Conservation (phyloP, 2,113 vertebrate species). For the Puma concolor region DNA sequence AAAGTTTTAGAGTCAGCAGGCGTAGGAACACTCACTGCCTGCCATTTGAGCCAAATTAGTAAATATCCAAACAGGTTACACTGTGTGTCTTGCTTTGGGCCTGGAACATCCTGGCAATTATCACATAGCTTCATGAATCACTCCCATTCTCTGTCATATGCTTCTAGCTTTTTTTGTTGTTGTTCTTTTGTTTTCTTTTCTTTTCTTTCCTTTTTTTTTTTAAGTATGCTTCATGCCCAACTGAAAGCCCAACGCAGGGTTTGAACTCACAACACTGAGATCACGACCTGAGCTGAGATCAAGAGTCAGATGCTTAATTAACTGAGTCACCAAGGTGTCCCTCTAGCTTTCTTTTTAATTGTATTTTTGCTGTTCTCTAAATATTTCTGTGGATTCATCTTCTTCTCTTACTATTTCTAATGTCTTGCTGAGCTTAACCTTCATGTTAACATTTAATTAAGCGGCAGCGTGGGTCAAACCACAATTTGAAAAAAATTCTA, state of each 20-base stretch:
- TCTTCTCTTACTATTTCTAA: conserved; percentile 73
- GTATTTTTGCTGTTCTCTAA: conserved; percentile 56
- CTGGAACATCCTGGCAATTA: conserved; percentile 29
- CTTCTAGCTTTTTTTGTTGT: conserved; percentile 54
- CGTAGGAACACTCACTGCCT: background rate
- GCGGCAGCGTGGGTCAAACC: background rate
- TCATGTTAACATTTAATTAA: background rate
- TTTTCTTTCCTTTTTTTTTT: no score
- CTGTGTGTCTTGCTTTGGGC: background rate
- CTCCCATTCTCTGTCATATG: background rate
- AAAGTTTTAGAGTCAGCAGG: background rate
- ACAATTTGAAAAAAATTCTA: background rate
- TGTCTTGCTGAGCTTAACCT: conserved; percentile 71
- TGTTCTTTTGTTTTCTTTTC: no score
- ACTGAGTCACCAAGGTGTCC: background rate
- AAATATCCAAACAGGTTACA: background rate
- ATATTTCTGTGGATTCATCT: conserved; percentile 59
- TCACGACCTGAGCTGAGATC: no score
- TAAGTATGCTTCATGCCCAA: no score
- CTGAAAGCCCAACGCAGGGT: no score
- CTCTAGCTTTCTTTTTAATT: conserved; percentile 56
- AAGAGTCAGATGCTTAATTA: no score
- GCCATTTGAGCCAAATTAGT: background rate
- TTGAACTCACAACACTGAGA: no score
- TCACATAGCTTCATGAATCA: conserved; percentile 46